These are phyloP conservation scores for Stenchaetothrips biformis DNA, from an alignment of 2,888 invertebrate genomes.

Conservation along the genomic window DNA sequence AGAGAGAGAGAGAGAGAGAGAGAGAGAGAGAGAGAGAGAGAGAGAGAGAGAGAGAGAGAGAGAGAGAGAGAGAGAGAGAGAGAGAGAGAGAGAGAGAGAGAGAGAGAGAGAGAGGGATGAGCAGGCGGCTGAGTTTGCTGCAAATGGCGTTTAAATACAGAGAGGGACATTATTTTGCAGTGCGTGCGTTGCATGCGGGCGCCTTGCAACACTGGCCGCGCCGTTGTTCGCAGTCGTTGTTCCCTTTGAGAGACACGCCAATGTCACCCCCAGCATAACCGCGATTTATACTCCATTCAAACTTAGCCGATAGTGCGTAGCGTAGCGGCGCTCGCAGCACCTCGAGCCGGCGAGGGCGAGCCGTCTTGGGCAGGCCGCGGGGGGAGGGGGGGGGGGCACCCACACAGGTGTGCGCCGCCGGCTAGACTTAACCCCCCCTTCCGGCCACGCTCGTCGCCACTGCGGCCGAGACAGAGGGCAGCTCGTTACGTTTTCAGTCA, in stretches of 20 bases:
- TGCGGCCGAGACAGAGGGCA: no score
- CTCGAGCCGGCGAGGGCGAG: no score
- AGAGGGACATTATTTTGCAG: neutral
- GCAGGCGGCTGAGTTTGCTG: neutral
- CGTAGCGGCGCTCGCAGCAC: neutral
- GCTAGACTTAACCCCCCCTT: no score
- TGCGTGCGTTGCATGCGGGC: neutral
- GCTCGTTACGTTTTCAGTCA: no score
- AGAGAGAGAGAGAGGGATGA: neutral
- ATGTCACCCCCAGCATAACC: conserved; percentile 15
- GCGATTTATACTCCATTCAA: conserved; percentile 11
- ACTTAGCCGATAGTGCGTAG: conserved; percentile 7
- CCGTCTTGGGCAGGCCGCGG: no score
- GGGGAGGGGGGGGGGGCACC: no score
- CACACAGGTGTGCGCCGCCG: no score
- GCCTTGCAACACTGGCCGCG: neutral
- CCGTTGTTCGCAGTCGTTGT: neutral
- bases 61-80: no score
- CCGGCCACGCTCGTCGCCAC: no score
- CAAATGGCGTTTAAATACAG: neutral
- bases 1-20: neutral
- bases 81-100: neutral
- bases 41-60: no score
- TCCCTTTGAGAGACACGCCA: conserved; percentile 13
- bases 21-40: no score